Conservation (phyloP, 92 coral and sea anemone genomes). For the Parazoanthus darwini region DNA sequence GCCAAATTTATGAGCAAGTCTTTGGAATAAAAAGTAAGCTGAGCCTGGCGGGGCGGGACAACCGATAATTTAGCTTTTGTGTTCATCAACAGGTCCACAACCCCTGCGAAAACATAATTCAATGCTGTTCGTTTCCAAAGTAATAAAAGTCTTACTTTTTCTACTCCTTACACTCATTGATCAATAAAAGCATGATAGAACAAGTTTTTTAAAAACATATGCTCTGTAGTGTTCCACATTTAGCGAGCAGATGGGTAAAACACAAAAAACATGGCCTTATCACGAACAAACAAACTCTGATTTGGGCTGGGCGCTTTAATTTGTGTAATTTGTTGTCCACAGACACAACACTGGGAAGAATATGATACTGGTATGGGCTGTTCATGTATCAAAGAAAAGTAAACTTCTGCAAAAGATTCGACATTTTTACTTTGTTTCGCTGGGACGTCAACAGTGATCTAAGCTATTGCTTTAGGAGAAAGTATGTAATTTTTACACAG, state of each 20-base stretch:
- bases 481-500: background rate
- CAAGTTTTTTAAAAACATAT: background rate
- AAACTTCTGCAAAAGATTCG: background rate
- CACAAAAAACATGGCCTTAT: background rate
- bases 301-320: background rate
- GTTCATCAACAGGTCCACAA: background rate
- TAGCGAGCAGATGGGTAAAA: background rate
- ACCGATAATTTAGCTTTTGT: background rate
- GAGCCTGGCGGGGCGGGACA: background rate
- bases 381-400: background rate
- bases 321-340: background rate
- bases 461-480: background rate
- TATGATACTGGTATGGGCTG: background rate
- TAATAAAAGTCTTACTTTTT: too few relatives aligned
- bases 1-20: too few relatives aligned
- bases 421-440: background rate
- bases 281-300: background rate
- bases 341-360: background rate
- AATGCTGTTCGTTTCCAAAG: background rate
- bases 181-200: background rate
- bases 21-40: background rate
- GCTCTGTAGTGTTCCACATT: background rate
- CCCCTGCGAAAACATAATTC: background rate
- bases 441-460: background rate
- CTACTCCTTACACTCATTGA: background rate